Evolutionary conservation across 2,797 vertebrate genomes (phyloP).

Genomic region (Lepidocolaptes lacrymiger): DNA sequence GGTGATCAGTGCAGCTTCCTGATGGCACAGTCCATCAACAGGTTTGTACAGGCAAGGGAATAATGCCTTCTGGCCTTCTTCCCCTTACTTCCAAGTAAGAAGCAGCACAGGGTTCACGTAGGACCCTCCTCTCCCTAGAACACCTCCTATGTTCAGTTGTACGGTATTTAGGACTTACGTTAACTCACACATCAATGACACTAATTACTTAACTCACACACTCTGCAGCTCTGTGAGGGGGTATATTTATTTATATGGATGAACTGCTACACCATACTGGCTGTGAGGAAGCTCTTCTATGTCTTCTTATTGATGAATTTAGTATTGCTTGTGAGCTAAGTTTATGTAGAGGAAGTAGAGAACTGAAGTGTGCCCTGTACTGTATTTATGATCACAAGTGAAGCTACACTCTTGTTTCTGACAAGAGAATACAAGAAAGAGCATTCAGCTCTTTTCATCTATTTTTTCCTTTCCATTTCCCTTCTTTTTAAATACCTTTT

Average conservation of each 20-base stretch:
- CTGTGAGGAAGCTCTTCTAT: background rate
- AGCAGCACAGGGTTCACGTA: background rate
- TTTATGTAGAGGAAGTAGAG: background rate
- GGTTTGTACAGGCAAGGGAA: background rate
- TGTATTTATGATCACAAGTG: background rate
- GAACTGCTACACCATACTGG: background rate
- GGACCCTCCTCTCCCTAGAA: background rate
- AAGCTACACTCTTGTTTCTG: background rate
- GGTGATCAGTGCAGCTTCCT: background rate
- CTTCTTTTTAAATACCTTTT: background rate
- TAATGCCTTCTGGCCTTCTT: background rate
- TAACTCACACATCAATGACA: background rate
- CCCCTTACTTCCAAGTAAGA: background rate
- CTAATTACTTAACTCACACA: background rate
- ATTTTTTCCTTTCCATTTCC: background rate
- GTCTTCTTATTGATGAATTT: background rate
- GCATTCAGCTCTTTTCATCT: background rate
- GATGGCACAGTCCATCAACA: background rate
- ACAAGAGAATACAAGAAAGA: slow-evolving; percentile 5
- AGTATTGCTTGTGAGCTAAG: background rate
- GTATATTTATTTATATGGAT: background rate
- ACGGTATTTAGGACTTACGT: background rate
- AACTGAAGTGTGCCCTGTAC: background rate
- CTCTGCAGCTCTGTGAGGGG: background rate
- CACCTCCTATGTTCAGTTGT: background rate